Evolutionary conservation across 2,113 vertebrate genomes (phyloP).

Genomic region (Noctilio leporinus): DNA sequence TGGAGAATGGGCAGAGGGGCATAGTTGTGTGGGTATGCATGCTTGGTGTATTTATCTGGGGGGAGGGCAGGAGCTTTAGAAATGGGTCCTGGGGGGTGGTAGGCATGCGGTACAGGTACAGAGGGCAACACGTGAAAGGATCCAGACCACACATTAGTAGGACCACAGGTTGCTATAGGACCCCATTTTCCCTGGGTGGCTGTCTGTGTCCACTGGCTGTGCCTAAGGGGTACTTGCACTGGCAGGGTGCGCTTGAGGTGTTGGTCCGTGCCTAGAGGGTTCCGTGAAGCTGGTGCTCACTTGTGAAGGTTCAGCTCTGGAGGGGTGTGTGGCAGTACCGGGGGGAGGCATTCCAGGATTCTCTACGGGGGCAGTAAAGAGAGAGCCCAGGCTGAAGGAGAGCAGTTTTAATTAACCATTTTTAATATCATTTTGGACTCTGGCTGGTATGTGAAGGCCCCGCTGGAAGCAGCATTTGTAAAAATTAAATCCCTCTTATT

Average conservation of each 20-base stretch:
- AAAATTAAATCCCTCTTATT: conserved; percentile 80
- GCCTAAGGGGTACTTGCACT: not conserved
- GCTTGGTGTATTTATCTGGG: not conserved
- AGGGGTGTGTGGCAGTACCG: not conserved
- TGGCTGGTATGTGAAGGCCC: conserved; percentile 67
- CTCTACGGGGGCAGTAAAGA: conserved; percentile 29
- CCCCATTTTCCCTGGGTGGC: not conserved
- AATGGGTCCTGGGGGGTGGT: not conserved
- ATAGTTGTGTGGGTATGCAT: not conserved
- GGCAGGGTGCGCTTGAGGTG: not conserved
- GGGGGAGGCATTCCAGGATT: not conserved
- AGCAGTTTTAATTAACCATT: conserved; percentile 70
- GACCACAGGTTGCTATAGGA: not conserved
- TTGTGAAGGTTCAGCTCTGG: not conserved
- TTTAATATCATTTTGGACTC: conserved; percentile 68
- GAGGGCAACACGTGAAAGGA: not conserved
- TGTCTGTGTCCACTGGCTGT: not conserved
- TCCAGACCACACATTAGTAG: not conserved
- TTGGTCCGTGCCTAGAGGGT: not conserved
- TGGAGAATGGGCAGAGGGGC: not conserved
- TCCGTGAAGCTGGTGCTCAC: not conserved
- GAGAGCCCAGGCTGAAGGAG: conserved; percentile 61
- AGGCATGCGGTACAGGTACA: not conserved
- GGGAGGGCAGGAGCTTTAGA: not conserved
- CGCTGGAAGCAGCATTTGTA: conserved; percentile 63